Evolutionary conservation across 2,113 vertebrate genomes (phyloP).

Genomic region (Thryonomys swinderianus): DNA sequence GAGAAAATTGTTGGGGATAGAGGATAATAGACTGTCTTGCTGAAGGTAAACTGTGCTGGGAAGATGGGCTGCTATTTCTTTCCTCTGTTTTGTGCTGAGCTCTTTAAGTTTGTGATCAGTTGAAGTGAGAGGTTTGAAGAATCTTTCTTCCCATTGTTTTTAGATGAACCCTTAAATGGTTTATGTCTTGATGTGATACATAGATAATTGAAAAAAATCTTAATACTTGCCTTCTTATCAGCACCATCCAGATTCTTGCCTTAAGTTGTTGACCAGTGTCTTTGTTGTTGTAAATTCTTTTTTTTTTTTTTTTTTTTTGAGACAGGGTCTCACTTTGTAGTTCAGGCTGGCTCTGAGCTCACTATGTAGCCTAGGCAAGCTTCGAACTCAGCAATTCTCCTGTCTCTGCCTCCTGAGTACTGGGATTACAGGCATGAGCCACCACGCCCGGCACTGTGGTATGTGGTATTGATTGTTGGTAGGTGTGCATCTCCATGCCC

Average conservation of each 20-base stretch:
- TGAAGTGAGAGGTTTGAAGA: constrained; percentile 33
- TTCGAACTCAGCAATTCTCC: too few species aligned
- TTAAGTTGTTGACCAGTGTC: neutral
- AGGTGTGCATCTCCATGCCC: too few species aligned
- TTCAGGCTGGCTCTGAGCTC: too few species aligned
- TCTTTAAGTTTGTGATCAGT: constrained; percentile 32
- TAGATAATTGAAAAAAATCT: neutral
- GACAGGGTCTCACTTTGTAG: too few species aligned
- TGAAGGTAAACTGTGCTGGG: neutral
- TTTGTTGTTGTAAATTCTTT: neutral
- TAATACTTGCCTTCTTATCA: neutral
- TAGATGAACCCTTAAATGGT: constrained; percentile 15
- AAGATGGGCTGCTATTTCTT: neutral
- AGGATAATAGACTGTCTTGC: neutral
- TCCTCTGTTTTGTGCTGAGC: constrained; percentile 24
- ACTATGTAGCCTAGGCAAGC: too few species aligned
- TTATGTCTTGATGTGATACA: neutral
- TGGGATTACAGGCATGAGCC: too few species aligned
- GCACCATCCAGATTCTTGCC: neutral
- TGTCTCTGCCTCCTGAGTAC: too few species aligned
- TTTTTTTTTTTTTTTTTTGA: too few species aligned
- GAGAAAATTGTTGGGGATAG: neutral
- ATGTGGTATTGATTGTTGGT: too few species aligned
- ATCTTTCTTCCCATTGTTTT: constrained; percentile 7
- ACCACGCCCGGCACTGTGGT: too few species aligned